These are phyloP conservation scores for Pelusios castaneus DNA, from an alignment of 2,113 vertebrate species.

Conservation along the genomic window DNA sequence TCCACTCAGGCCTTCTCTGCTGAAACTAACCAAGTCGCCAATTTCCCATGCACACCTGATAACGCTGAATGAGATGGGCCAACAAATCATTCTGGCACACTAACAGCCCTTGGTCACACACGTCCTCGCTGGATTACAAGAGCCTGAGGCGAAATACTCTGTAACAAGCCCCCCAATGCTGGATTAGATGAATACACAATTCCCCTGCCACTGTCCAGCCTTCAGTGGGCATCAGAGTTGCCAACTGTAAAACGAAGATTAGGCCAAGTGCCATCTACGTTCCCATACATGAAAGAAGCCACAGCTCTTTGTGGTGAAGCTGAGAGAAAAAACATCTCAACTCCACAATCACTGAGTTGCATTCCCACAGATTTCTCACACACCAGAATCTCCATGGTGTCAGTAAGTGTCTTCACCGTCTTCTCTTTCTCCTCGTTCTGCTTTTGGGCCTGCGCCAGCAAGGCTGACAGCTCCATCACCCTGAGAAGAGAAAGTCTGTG, in stretches of 20 bases:
- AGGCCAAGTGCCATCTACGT: background rate
- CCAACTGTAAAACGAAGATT: background rate
- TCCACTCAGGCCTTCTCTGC: background rate
- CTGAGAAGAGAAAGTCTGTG: constrained; percentile 69
- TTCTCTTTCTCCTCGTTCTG: constrained; percentile 81
- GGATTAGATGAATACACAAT: background rate
- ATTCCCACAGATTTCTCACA: constrained; percentile 39
- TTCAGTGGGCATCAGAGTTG: background rate
- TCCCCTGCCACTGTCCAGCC: background rate
- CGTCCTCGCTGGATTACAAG: background rate
- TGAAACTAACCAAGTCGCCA: background rate
- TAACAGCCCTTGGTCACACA: background rate
- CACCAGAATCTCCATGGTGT: constrained; percentile 77
- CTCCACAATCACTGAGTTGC: background rate
- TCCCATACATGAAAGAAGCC: background rate
- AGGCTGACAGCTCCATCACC: constrained; percentile 78
- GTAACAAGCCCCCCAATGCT: background rate
- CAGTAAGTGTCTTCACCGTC: constrained; percentile 67
- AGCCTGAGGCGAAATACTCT: background rate
- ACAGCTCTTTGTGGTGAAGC: background rate
- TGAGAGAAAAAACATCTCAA: background rate
- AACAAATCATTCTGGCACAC: background rate
- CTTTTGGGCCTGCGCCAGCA: constrained; percentile 76
- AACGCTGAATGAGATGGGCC: background rate
- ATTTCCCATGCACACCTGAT: background rate